Evolutionary conservation across 2,888 invertebrate species (phyloP).

Genomic region (Amiota mariae): DNA sequence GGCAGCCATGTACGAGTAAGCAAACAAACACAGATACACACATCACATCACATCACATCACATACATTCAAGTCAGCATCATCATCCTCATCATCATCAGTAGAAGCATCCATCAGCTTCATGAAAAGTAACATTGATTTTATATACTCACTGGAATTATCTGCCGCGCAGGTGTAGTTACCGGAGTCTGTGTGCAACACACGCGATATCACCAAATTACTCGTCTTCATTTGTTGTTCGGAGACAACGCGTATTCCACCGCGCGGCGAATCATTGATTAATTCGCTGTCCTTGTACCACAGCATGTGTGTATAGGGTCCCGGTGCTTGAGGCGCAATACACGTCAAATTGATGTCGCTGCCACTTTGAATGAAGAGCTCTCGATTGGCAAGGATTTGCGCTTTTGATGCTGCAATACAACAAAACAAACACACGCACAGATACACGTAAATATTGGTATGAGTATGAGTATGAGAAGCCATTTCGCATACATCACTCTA

Average conservation of each 20-base stretch:
- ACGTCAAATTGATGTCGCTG: slow-evolving; percentile 93
- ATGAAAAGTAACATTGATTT: too few species aligned
- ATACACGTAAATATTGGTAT: neutral
- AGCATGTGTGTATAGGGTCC: slow-evolving; percentile 82
- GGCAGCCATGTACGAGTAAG: neutral
- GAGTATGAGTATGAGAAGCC: neutral
- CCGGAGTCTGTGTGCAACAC: slow-evolving; percentile 77
- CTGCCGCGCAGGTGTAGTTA: slow-evolving; percentile 92
- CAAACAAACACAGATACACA: slow-evolving; percentile 5
- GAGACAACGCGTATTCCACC: slow-evolving; percentile 91
- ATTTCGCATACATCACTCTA: slow-evolving; percentile 25
- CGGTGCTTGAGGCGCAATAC: slow-evolving; percentile 84
- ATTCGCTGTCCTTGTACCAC: slow-evolving; percentile 88
- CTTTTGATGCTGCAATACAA: slow-evolving; percentile 83
- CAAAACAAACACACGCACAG: too few species aligned
- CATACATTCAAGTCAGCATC: neutral
- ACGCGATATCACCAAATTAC: slow-evolving; percentile 88
- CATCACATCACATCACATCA: too few species aligned
- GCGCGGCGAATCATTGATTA: slow-evolving; percentile 88
- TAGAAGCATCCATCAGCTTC: too few species aligned
- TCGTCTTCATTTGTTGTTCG: slow-evolving; percentile 88
- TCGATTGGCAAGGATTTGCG: slow-evolving; percentile 88
- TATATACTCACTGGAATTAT: slow-evolving; percentile 79
- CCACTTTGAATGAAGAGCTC: slow-evolving; percentile 92
- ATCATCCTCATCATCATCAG: neutral